Conservation (phyloP, 1,140 invertebrate species). For the Cyphomyrmex costatus region DNA sequence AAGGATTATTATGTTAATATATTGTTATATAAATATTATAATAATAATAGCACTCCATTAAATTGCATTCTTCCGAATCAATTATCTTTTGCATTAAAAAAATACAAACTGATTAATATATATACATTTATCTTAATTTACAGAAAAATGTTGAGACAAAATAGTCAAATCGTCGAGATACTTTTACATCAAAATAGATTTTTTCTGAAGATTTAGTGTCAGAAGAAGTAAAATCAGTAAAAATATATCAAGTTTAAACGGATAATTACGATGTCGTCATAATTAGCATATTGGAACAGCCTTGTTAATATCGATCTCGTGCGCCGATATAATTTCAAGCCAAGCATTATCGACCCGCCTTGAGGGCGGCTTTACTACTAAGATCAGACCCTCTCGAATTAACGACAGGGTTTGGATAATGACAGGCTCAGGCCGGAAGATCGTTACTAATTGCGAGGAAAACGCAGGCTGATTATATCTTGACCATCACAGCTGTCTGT, state of each 20-base stretch:
- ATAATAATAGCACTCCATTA: neutral
- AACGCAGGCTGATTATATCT: slow-evolving; percentile 45
- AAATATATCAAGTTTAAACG: slow-evolving; percentile 8
- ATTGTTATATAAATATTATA: no score
- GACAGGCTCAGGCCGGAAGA: slow-evolving; percentile 52
- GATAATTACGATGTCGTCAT: slow-evolving; percentile 59
- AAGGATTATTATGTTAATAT: no score
- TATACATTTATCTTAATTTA: slow-evolving; percentile 1
- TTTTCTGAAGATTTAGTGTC: neutral
- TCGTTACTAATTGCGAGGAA: slow-evolving; percentile 67
- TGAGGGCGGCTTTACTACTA: slow-evolving; percentile 19
- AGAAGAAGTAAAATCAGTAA: slow-evolving; percentile 13
- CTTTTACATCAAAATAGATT: neutral
- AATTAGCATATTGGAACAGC: slow-evolving; percentile 62
- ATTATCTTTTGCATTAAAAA: slow-evolving; percentile 1
- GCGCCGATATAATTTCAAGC: slow-evolving; percentile 55
- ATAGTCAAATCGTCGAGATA: neutral
- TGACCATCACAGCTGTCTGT: slow-evolving; percentile 8
- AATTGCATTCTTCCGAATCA: neutral
- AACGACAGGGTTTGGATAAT: slow-evolving; percentile 60
- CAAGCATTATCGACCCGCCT: slow-evolving; percentile 60
- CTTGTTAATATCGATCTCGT: slow-evolving; percentile 61
- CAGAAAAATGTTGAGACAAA: neutral
- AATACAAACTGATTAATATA: neutral
- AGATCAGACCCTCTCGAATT: slow-evolving; percentile 51